Percentiles rank a stretch among this genome's conserved stretches.
Conservation (phyloP, 2,113 vertebrate genomes). For the Percina caprodes region DNA sequence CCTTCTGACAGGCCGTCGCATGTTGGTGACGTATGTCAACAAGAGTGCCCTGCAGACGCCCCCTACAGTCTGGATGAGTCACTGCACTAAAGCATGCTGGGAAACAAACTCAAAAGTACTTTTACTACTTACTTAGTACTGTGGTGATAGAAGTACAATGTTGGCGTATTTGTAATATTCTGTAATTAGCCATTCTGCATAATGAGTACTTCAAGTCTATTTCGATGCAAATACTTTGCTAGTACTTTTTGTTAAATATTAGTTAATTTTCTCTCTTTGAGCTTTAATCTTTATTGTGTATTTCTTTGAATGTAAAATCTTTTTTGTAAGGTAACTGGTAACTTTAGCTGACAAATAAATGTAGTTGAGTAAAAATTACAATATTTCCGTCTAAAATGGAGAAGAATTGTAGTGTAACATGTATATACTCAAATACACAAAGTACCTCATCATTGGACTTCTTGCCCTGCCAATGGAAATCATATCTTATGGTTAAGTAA, state of each 20-base stretch:
- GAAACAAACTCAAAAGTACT: no score
- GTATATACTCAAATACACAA: neutral
- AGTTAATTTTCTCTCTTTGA: no score
- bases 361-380: neutral
- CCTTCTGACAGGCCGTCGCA: constrained; percentile 41
- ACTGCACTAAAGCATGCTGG: neutral
- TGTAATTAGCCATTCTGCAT: no score
- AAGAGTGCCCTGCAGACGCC: neutral
- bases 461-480: no score
- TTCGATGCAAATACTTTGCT: no score
- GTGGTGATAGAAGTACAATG: neutral
- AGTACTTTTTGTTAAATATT: no score
- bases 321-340: neutral
- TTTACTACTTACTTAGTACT: neutral
- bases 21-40: constrained; percentile 63
- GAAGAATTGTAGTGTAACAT: neutral
- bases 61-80: neutral
- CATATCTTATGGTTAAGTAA: no score
- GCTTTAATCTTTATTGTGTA: no score
- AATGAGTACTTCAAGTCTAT: no score
- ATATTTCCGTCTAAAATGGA: neutral
- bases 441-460: neutral
- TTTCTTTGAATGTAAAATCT: no score
- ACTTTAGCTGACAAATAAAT: neutral
- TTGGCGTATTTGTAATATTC: neutral